Base-by-base conservation (phyloP, 2,797 vertebrate genomes). In the Acipenser transmontanus region DNA sequence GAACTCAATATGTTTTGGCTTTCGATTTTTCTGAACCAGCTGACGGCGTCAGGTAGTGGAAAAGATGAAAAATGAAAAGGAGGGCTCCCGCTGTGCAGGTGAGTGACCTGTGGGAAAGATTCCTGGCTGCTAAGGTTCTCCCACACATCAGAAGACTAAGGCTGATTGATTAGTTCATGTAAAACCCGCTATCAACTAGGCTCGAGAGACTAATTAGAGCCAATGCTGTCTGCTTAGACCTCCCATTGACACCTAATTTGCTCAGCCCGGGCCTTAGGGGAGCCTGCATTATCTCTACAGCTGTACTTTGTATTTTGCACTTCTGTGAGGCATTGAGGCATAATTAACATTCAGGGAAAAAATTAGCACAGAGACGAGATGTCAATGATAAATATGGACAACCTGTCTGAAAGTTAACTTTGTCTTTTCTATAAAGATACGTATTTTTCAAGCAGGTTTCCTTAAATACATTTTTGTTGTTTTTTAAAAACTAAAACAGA, bases 241-340 rank as follows among this genome's bases (percentile, higher is more conserved):
- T 89, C 90, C 90, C 89, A 90, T 89, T 90, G 89, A 91, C 90
- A 91, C 88, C 88, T 91, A 89, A 91, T 92, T 91, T 92, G 89
- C 89, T 91, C 89, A 89, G 89, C 88, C 86, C 79, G 86, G 87
- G 87, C 90, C 89, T 87, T 87, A 87, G 86, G 89, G 89, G 86
- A 89, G 84, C 87, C 90, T 85, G 87, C 83, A 89, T 91, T 91
- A 91, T 91, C 89, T 91, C 85, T 88, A 87, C 87, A 89, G 89
- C 88, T 88, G 87, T 82, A 87, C 85, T 87, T 2, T 59, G 47
- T 59, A 7, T 59, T 66, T 7, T 47, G 34, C 48, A 13, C 17
- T 11, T 52, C 17, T 57, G 54, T 57, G n/a, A 11, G 54, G 54
- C 12, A n/a, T 57, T 2, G 7, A 57, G 54, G 9, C 9, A n/a